phyloP scores from a whole-genome alignment of 2,888 invertebrate genomes.

The Agrochola lota region DNA sequence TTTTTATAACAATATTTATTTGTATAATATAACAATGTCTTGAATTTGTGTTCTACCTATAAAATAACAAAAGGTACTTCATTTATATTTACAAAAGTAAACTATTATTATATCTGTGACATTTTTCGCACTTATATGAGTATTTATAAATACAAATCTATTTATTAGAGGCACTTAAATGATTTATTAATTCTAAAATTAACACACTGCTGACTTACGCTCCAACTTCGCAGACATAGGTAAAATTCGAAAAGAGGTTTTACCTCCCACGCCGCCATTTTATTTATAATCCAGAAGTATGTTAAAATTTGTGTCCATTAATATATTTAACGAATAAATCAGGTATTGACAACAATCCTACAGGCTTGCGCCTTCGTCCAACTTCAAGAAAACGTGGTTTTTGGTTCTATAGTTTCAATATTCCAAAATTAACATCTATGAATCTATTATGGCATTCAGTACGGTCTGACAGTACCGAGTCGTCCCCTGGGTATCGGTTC shows the following conservation, averaged over 20 bases:
- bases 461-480: slow-evolving; percentile 88
- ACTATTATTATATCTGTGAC: slow-evolving; percentile 69
- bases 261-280: not conserved
- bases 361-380: slow-evolving; percentile 48
- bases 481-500: slow-evolving; percentile 91
- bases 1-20: slow-evolving; percentile 57
- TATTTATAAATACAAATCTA: slow-evolving; percentile 76
- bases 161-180: slow-evolving; percentile 68
- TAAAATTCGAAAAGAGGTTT: slow-evolving; percentile 3
- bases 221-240: slow-evolving; percentile 8
- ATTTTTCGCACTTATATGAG: slow-evolving; percentile 74
- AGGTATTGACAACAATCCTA: slow-evolving; percentile 63
- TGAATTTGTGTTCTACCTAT: slow-evolving; percentile 59
- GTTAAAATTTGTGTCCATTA: slow-evolving; percentile 55
- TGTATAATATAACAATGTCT: slow-evolving; percentile 64
- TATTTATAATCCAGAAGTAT: slow-evolving; percentile 14
- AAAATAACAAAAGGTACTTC: slow-evolving; percentile 70
- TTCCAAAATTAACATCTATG: slow-evolving; percentile 70
- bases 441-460: slow-evolving; percentile 89
- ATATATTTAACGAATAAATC: slow-evolving; percentile 65
- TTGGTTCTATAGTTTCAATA: slow-evolving; percentile 65
- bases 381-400: slow-evolving; percentile 50
- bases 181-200: slow-evolving; percentile 54
- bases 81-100: slow-evolving; percentile 81
- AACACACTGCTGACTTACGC: slow-evolving; percentile 46